phyloP scores from a whole-genome alignment of 2,888 invertebrate genomes.

The Artemia sinica region DNA sequence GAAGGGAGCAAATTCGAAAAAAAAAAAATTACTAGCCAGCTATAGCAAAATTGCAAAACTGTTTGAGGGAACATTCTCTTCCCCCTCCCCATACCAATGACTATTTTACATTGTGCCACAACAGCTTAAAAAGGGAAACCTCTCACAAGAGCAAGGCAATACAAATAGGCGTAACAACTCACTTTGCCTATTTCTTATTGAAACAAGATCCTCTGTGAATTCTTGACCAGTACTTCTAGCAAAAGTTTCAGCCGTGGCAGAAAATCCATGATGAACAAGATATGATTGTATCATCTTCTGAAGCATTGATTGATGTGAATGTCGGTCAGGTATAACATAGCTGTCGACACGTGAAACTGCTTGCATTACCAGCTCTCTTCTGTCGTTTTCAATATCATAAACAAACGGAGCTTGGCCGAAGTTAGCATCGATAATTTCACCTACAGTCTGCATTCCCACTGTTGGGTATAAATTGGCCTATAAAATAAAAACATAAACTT shows the following conservation, averaged over 20 bases:
- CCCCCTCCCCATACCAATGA: background rate
- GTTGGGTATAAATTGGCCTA: conserved; percentile 92
- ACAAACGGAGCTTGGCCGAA: conserved; percentile 94
- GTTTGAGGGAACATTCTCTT: background rate
- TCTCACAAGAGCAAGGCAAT: too few species aligned
- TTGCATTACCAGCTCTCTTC: conserved; percentile 69
- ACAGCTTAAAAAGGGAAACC: too few species aligned
- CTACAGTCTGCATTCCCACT: conserved; percentile 93
- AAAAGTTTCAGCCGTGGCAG: conserved; percentile 87
- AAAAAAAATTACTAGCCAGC: too few species aligned
- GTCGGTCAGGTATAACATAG: conserved; percentile 65
- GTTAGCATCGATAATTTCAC: conserved; percentile 94
- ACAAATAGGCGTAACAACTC: conserved; percentile 30
- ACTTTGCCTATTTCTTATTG: conserved; percentile 94
- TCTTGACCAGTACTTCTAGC: conserved; percentile 71
- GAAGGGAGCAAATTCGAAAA: too few species aligned
- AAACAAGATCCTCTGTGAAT: conserved; percentile 76
- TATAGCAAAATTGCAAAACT: too few species aligned
- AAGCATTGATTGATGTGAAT: conserved; percentile 68
- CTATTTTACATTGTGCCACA: background rate
- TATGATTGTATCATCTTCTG: conserved; percentile 88
- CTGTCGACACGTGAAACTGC: conserved; percentile 67
- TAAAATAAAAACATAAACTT: conserved; percentile 28
- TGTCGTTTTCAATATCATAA: conserved; percentile 93
- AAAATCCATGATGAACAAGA: conserved; percentile 94